Percentiles rank a stretch among this genome's conserved stretches.
Conservation (phyloP, 2,888 invertebrate genomes). For the Antheraea assamensis region DNA sequence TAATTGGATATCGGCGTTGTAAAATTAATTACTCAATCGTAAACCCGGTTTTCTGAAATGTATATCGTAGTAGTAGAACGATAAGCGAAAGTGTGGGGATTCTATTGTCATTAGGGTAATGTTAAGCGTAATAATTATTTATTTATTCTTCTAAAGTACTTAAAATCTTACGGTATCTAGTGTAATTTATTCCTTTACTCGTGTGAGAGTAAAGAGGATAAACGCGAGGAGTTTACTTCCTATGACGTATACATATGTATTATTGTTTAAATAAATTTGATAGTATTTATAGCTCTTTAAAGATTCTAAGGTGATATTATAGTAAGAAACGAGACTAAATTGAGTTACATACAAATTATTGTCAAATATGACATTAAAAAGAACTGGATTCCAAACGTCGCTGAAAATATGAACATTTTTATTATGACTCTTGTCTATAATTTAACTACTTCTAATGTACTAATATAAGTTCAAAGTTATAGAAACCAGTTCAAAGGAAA, state of each 20-base stretch:
- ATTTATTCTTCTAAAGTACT: background rate
- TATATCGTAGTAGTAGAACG: background rate
- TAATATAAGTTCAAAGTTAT: background rate
- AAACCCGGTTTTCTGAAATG: slow-evolving; percentile 12
- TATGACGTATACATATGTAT: background rate
- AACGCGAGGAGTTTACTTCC: background rate
- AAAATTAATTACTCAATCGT: slow-evolving; percentile 18
- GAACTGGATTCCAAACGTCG: too few relatives aligned
- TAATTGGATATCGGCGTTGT: background rate
- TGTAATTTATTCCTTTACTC: background rate
- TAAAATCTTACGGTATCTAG: background rate
- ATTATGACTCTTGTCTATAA: background rate
- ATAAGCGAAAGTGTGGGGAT: slow-evolving; percentile 12
- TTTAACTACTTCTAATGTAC: background rate
- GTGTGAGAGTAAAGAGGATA: background rate
- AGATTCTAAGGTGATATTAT: background rate
- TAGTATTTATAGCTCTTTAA: background rate
- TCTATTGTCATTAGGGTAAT: slow-evolving; percentile 14
- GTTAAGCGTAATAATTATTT: background rate
- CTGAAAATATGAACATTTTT: background rate
- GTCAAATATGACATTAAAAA: too few relatives aligned
- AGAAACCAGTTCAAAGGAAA: background rate
- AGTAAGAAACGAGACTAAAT: background rate
- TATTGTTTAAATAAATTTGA: background rate
- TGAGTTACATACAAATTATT: too few relatives aligned